Evolutionary conservation across 2,888 invertebrate species (phyloP).

Genomic region (Syrista parreyssii): DNA sequence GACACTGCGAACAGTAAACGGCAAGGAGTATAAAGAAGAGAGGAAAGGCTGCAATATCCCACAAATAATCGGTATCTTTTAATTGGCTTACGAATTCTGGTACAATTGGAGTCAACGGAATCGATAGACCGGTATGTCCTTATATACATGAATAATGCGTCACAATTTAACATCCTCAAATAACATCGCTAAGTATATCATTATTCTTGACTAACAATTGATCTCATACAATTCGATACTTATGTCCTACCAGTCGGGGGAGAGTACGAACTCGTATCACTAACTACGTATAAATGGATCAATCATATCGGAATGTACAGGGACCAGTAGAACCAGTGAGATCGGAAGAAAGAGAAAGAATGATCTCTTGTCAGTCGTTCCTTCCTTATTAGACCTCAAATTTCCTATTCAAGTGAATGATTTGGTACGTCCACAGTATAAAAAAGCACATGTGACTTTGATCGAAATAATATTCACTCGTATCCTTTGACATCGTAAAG

Average conservation of each 20-base stretch:
- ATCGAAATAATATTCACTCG: background rate
- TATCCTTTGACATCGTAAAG: background rate
- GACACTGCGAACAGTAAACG: background rate
- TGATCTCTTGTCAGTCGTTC: background rate
- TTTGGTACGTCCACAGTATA: background rate
- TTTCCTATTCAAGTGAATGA: background rate
- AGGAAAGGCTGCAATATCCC: conserved; percentile 23
- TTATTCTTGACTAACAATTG: conserved; percentile 44
- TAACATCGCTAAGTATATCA: conserved; percentile 30
- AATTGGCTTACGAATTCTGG: conserved; percentile 51
- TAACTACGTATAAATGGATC: background rate
- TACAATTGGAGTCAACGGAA: conserved; percentile 52
- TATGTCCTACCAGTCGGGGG: conserved; percentile 40
- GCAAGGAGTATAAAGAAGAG: background rate
- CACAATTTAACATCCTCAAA: conserved; percentile 44
- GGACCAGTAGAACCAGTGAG: background rate
- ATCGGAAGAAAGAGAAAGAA: background rate
- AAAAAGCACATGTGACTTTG: background rate
- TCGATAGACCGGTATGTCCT: conserved; percentile 40
- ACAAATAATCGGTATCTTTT: conserved; percentile 49
- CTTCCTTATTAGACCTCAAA: background rate
- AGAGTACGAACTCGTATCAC: background rate
- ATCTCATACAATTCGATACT: conserved; percentile 46
- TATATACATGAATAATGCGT: conserved; percentile 49
- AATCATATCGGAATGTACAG: background rate